Percentiles rank a stretch among this genome's conserved stretches.
These are phyloP conservation scores for Parapristionchus giblindavisi DNA, from an alignment of 2,888 invertebrate species.

Conservation along the genomic window DNA sequence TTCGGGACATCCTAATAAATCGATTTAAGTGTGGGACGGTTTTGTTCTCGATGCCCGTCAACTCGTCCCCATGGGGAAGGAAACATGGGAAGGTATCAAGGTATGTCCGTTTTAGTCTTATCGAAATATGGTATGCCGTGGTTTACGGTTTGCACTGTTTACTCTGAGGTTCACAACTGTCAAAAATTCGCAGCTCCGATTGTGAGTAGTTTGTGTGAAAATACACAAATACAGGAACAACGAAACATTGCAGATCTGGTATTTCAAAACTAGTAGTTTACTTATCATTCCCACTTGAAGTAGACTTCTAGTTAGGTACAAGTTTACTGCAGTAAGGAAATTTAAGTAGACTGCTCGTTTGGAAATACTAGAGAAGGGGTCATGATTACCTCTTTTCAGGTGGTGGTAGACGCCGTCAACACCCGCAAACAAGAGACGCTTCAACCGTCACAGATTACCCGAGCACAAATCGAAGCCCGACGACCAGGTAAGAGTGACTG, in stretches of 20 bases:
- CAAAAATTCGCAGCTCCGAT: too few species aligned
- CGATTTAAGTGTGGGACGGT: slow-evolving; percentile 65
- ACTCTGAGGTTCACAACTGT: too few species aligned
- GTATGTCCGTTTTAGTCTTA: slow-evolving; percentile 62
- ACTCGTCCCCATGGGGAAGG: slow-evolving; percentile 67
- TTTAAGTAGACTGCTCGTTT: background rate
- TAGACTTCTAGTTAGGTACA: background rate
- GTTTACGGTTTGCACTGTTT: slow-evolving; percentile 34
- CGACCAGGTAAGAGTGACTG: slow-evolving; percentile 6
- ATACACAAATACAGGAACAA: too few species aligned
- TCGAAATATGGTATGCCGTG: background rate
- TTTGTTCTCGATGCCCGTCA: slow-evolving; percentile 67
- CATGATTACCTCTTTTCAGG: background rate
- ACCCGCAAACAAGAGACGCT: background rate
- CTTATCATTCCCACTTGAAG: background rate
- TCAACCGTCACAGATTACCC: slow-evolving; percentile 14
- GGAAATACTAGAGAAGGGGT: background rate
- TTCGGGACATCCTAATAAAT: too few species aligned
- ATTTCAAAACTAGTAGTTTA: too few species aligned
- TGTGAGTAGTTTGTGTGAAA: too few species aligned
- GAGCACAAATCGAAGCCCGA: slow-evolving; percentile 16
- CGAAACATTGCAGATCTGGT: too few species aligned
- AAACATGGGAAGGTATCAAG: slow-evolving; percentile 69
- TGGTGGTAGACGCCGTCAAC: slow-evolving; percentile 8
- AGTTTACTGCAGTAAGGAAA: background rate